Base-by-base conservation (phyloP, 2,888 invertebrate genomes). In the Idaea straminata region DNA sequence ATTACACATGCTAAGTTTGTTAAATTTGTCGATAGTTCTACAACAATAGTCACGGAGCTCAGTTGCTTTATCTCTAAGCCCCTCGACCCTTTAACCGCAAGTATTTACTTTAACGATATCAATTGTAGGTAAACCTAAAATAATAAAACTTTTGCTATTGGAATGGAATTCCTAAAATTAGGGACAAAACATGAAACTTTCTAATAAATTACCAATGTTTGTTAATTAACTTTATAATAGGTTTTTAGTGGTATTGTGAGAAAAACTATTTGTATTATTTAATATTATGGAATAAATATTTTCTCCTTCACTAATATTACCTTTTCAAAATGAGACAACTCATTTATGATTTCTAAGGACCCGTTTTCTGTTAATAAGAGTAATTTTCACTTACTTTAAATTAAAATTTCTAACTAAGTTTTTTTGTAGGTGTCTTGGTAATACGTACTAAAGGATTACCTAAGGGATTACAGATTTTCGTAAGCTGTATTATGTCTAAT, bases 141-240 rank as follows among this genome's bases (percentile, higher is more conserved):
- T 69, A 72, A 72, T 72, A 71, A 69, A 72, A 74, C 67, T 69
- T 67, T 58, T 61, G 35, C 63, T 62, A 69, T 64, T 64, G 57
- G 62, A 64, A 69, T 69, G 58, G 62, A 63, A 66, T 63, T 66
- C 65, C 66, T 34, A 10, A 59, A 16, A 16, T 59, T 16, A 59
- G 16, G 59, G 34, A 59, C 16, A 59, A 59, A 16, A 59, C 16
- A 59, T 16, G 59, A 16, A 59, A 59, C 16, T 10, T 25, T 25
- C 10, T 25, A 59, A 25, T 59, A 25, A 59, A 59, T 59, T 34
- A 34, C 16, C 16, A 59, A 59, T 47, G 47, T 47, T 59, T 34
- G 13, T 10, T 13, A 16, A 34, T 34, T 59, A 34, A 25, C 34
- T 59, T 59, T 59, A 1, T 34, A 25, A 16, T 5, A 6, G 59